These are phyloP conservation scores for Chalcosyrphus nemorum DNA, from an alignment of 2,888 invertebrate genomes.

Conservation along the genomic window DNA sequence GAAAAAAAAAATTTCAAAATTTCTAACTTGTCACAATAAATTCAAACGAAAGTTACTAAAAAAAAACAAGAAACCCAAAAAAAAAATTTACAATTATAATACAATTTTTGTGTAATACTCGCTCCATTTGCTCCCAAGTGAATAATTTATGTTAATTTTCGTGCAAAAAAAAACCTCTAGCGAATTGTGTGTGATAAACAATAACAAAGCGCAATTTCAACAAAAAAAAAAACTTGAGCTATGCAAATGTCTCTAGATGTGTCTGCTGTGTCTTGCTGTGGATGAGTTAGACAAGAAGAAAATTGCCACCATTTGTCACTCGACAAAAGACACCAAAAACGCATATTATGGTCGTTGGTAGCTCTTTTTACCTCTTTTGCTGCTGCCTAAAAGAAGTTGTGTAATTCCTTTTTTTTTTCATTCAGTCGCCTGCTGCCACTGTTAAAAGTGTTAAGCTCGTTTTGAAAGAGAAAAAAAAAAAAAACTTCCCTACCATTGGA, in stretches of 20 bases:
- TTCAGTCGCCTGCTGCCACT: constrained; percentile 29
- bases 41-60: not conserved
- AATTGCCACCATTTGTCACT: constrained; percentile 68
- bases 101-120: constrained; percentile 8
- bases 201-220: constrained; percentile 28
- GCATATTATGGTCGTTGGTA: too few species aligned
- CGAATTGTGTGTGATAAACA: constrained; percentile 34
- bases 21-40: not conserved
- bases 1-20: not conserved
- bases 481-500: constrained; percentile 27
- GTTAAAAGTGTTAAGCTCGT: constrained; percentile 27
- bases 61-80: not conserved
- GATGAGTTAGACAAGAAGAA: constrained; percentile 28
- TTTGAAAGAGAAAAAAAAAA: too few species aligned
- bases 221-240: constrained; percentile 4
- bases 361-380: constrained; percentile 27
- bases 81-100: constrained; percentile 1
- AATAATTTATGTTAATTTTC: constrained; percentile 53
- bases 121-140: not conserved
- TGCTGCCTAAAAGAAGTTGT: constrained; percentile 48
- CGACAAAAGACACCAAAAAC: constrained; percentile 27
- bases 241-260: constrained; percentile 1
- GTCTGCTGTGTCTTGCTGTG: constrained; percentile 12
- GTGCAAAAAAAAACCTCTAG: not conserved
- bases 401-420: constrained; percentile 65